Conservation (phyloP, 2,888 invertebrate species). For the Leptothorax acervorum region DNA sequence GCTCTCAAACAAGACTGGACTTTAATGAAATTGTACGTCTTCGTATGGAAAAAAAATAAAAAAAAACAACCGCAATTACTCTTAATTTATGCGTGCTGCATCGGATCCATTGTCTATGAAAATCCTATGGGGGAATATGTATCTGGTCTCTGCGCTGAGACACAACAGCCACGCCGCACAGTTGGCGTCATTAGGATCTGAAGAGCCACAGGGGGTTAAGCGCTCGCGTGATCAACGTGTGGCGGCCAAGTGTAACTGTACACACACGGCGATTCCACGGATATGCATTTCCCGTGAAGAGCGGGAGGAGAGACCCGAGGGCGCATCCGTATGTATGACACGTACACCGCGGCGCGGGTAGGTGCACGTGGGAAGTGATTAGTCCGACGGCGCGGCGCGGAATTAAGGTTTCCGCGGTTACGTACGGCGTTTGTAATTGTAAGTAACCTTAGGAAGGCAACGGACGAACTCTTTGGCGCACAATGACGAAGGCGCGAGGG, state of each 20-base stretch:
- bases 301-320: conserved; percentile 2
- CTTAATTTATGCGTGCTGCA: conserved; percentile 3
- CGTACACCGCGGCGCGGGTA: neutral
- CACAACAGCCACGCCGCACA: conserved; percentile 22
- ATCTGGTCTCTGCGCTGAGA: neutral
- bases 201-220: conserved; percentile 44
- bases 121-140: neutral
- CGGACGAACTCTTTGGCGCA: conserved; percentile 49
- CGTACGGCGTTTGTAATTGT: neutral
- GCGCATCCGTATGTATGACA: conserved; percentile 27
- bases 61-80: neutral
- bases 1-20: neutral
- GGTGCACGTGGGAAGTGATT: conserved; percentile 53
- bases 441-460: conserved; percentile 36
- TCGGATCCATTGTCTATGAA: conserved; percentile 7
- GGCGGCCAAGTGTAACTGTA: conserved; percentile 41
- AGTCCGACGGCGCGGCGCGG: conserved; percentile 33
- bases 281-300: conserved; percentile 43
- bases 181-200: conserved; percentile 37
- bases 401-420: conserved; percentile 52
- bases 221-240: conserved; percentile 47
- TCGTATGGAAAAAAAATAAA: neutral
- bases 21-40: neutral
- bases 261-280: conserved; percentile 35
- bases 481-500: conserved; percentile 34